phyloP scores from a whole-genome alignment of 1,140 invertebrate genomes.

The Vollenhovia emeryi region DNA sequence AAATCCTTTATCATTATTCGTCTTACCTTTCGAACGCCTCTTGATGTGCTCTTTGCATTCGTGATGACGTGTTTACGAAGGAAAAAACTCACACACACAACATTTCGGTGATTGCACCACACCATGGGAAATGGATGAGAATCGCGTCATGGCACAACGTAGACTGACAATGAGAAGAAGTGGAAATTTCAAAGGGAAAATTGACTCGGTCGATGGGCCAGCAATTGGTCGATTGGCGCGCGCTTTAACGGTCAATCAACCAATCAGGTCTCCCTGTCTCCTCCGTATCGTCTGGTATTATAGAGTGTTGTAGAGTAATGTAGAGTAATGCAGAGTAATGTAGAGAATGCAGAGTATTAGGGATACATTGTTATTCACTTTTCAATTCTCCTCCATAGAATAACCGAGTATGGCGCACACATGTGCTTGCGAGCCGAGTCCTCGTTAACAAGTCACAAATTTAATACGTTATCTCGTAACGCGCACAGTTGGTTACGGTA shows the following conservation, averaged over 20 bases:
- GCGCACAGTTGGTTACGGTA: background rate
- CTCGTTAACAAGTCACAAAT: slow-evolving; percentile 27
- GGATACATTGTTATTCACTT: no score
- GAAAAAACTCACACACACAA: background rate
- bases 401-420: no score
- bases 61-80: background rate
- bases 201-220: slow-evolving; percentile 35
- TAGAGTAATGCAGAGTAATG: no score
- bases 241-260: slow-evolving; percentile 26
- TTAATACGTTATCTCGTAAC: slow-evolving; percentile 42
- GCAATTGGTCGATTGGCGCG: slow-evolving; percentile 35
- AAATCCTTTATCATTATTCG: background rate
- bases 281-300: no score
- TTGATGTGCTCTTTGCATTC: background rate
- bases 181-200: slow-evolving; percentile 55
- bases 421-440: no score
- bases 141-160: background rate
- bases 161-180: background rate
- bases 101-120: background rate
- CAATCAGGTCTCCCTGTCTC: slow-evolving; percentile 13
- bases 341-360: no score
- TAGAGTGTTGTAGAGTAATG: no score
- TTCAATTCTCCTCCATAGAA: no score
- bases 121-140: background rate
- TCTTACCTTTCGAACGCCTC: background rate